Conservation (phyloP, 2,888 invertebrate genomes). For the Drosophila kanekoi region DNA sequence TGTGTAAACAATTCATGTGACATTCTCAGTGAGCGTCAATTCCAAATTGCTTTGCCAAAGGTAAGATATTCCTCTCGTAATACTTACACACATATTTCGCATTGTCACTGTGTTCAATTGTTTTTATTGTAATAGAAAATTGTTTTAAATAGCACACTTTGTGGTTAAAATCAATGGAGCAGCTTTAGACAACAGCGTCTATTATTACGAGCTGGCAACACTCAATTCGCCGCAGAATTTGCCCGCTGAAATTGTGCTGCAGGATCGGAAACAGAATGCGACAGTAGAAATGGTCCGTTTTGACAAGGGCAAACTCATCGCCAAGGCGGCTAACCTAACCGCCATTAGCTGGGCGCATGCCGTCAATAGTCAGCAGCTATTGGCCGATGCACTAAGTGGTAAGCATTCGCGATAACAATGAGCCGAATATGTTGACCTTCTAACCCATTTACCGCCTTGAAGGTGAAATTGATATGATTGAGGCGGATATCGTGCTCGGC, state of each 20-base stretch:
- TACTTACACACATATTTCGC: slow-evolving; percentile 2
- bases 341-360: slow-evolving; percentile 94
- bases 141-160: slow-evolving; percentile 32
- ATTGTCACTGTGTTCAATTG: background rate
- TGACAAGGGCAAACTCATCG: slow-evolving; percentile 37
- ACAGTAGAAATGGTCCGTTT: slow-evolving; percentile 41
- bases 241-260: slow-evolving; percentile 23
- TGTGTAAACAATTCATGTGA: slow-evolving; percentile 50
- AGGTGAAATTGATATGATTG: slow-evolving; percentile 91
- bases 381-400: slow-evolving; percentile 88
- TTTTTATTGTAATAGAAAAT: slow-evolving; percentile 16
- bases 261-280: slow-evolving; percentile 15
- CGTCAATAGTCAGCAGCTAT: slow-evolving; percentile 89
- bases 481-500: slow-evolving; percentile 93
- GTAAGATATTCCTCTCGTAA: slow-evolving; percentile 19
- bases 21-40: slow-evolving; percentile 24
- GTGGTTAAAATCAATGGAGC: slow-evolving; percentile 56
- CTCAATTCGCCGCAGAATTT: background rate
- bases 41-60: slow-evolving; percentile 13
- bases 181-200: slow-evolving; percentile 47
- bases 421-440: background rate
- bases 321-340: slow-evolving; percentile 87
- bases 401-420: slow-evolving; percentile 52
- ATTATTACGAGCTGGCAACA: slow-evolving; percentile 40
- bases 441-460: background rate